These are phyloP conservation scores for Ochropacha duplaris DNA, from an alignment of 2,888 invertebrate species.

Conservation along the genomic window DNA sequence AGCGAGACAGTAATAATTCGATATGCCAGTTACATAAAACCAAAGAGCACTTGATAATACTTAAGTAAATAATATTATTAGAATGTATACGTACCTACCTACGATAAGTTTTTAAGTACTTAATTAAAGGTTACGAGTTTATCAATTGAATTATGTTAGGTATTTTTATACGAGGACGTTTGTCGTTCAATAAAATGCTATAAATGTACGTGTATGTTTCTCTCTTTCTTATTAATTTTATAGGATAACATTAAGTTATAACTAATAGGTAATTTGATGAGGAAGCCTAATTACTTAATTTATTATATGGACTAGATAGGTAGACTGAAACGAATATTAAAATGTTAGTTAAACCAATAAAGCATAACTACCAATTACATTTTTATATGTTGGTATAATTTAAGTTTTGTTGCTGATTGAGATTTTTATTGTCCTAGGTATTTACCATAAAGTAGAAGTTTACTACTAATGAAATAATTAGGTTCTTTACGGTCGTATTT, in stretches of 20 bases:
- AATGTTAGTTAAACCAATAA: too few relatives aligned
- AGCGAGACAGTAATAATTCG: constrained; percentile 29
- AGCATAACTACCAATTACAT: too few relatives aligned
- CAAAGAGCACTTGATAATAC: constrained; percentile 4
- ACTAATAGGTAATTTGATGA: neutral
- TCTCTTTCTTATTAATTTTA: neutral
- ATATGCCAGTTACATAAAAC: constrained; percentile 22
- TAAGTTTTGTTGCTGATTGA: too few relatives aligned
- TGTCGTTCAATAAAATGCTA: constrained; percentile 3
- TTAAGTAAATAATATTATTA: constrained; percentile 1
- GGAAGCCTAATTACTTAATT: neutral
- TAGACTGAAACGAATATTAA: too few relatives aligned
- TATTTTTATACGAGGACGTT: constrained; percentile 20
- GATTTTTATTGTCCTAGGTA: too few relatives aligned
- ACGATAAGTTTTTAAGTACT: constrained; percentile 14
- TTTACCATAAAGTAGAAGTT: too few relatives aligned
- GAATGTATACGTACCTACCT: neutral
- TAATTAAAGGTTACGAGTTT: constrained; percentile 28
- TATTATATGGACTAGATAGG: neutral
- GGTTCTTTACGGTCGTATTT: too few relatives aligned
- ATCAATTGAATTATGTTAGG: constrained; percentile 25
- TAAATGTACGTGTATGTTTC: neutral
- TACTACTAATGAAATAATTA: too few relatives aligned
- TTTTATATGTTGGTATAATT: too few relatives aligned
- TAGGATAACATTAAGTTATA: neutral